Evolutionary conservation across 2,888 invertebrate genomes (phyloP), one percentile per base, ranked within the genome.

Genomic region (Protonemura montana): DNA sequence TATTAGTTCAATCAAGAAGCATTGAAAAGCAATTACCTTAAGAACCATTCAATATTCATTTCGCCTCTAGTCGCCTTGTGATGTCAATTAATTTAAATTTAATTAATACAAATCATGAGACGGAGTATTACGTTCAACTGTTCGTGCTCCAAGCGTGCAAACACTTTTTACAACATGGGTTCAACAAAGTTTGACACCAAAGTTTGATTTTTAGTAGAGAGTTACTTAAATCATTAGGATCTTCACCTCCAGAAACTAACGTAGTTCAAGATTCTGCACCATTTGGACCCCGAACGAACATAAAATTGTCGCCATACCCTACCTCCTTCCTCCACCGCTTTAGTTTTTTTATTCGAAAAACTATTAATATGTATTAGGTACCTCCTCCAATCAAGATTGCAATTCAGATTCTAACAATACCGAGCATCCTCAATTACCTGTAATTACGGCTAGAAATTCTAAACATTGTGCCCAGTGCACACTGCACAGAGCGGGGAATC

Each of bases 11-110:
- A 28, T 78, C 28, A 78, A 27, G 59, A 21, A 59, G 59, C 59
- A 59, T 78, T 78, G 78, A 78, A 78, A 78, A 78, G 78, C 26
- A 78, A 28, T 59, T 59, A 59, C 59, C 59, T 59, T 59, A 2
- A 59, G 59, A 35, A 21, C 59, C 59, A 59, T 59, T 59, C 59
- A 59, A 59, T 59, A 7, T 59, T 59, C 59, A 59, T 59, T 59
- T 59, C 13, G 59, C 59, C 35, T 35, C 10, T 2, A 7, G 6
- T 13, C 59, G 13, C 2, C 59, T 59, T 59, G 59, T 59, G 59
- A 59, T 59, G 59, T 2, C 59, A 21, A 59, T 59, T 59, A 59
- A 59, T 59, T 59, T 59, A 59, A 59, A 59, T 59, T 3, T 21
- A 59, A 59, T 59, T 59, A 59, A 59, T 21, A 59, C 59, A 59